Conservation (phyloP, 2,797 vertebrate species). For the Coreius guichenoti region DNA sequence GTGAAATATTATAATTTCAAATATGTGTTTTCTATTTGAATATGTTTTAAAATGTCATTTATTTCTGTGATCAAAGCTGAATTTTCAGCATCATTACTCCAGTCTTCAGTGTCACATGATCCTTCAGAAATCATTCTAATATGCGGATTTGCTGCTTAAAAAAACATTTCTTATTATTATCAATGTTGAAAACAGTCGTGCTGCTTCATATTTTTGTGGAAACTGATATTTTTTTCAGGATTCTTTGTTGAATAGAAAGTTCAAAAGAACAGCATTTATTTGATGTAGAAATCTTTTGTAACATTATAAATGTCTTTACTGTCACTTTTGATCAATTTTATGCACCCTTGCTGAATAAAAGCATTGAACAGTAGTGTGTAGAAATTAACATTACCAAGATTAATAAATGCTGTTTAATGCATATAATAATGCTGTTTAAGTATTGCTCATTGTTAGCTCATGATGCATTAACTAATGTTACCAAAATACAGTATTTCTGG, state of each 20-base stretch:
- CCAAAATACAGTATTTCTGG: neutral
- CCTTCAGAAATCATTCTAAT: neutral
- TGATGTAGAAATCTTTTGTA: neutral
- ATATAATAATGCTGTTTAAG: neutral
- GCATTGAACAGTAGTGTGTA: neutral
- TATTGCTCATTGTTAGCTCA: neutral
- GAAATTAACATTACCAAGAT: neutral
- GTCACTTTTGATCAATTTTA: neutral
- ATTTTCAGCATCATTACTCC: neutral
- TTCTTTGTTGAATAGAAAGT: neutral
- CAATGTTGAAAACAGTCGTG: too few relatives aligned
- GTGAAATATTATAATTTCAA: neutral
- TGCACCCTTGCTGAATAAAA: neutral
- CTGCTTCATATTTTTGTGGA: neutral
- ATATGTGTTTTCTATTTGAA: neutral
- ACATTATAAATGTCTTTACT: neutral
- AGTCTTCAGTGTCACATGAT: neutral
- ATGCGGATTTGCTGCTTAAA: neutral
- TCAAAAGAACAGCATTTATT: neutral
- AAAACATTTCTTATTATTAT: neutral
- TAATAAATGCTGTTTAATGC: neutral
- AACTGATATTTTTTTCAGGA: neutral
- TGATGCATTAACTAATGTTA: neutral
- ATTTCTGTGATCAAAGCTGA: neutral
- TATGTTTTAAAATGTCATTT: neutral